A percentile compares a stretch with the other conserved stretches of the same genome.
These are phyloP conservation scores for Pristis pectinata DNA, from an alignment of 2,797 vertebrate genomes.

Conservation along the genomic window DNA sequence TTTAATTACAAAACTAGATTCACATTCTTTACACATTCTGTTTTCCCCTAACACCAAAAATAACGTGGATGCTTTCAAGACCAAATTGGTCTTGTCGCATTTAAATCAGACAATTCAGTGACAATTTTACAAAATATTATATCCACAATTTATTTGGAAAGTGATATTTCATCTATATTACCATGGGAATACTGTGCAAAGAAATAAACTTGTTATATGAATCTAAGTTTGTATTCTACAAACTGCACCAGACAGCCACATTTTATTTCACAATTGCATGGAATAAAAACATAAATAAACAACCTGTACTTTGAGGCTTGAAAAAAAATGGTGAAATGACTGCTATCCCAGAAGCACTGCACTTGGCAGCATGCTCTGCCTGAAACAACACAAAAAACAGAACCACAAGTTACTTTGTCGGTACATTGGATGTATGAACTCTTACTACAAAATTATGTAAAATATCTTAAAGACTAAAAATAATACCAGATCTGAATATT, in stretches of 20 bases:
- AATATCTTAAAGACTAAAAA: background rate
- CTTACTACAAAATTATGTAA: background rate
- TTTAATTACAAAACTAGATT: background rate
- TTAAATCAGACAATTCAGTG: background rate
- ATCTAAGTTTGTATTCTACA: background rate
- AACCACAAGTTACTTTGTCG: background rate
- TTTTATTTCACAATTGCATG: background rate
- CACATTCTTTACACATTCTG: background rate
- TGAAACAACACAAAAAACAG: constrained; percentile 46
- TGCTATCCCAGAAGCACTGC: constrained; percentile 73
- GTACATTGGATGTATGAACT: background rate
- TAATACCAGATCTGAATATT: background rate
- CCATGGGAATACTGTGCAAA: background rate
- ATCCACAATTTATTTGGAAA: background rate
- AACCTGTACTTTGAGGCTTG: constrained; percentile 74
- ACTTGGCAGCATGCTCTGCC: constrained; percentile 74
- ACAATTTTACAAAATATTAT: background rate
- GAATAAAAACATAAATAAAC: background rate
- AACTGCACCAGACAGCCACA: background rate
- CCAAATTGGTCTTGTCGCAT: no score
- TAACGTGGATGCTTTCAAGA: background rate
- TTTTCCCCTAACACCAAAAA: background rate
- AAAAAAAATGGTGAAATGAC: constrained; percentile 80
- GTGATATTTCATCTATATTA: background rate
- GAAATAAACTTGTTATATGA: background rate